Evolutionary conservation across 2,113 vertebrate genomes (phyloP).

Genomic region (Alaudala cheleensis): DNA sequence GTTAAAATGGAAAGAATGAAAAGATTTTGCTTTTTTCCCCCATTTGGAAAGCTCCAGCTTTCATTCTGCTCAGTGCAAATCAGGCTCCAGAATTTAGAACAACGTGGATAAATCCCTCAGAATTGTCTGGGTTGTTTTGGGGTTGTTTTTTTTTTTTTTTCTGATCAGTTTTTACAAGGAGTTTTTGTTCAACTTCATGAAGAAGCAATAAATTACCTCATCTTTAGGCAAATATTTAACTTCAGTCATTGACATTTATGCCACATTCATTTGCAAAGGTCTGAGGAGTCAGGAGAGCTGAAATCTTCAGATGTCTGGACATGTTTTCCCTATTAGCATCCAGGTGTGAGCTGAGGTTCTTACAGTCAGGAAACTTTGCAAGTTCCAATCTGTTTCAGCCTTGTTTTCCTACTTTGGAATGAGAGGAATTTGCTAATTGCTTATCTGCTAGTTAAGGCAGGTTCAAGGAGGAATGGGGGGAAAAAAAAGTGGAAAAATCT

Average conservation of each 20-base stretch:
- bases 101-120: neutral
- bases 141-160: neutral
- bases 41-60: constrained; percentile 34
- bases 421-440: constrained; percentile 54
- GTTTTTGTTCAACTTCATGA: neutral
- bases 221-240: neutral
- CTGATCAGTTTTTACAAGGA: neutral
- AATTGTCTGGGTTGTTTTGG: neutral
- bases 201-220: neutral
- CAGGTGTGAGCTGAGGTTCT: constrained; percentile 46
- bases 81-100: neutral
- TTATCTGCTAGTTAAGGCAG: constrained; percentile 56
- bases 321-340: constrained; percentile 40
- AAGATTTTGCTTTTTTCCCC: neutral
- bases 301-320: constrained; percentile 20
- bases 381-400: constrained; percentile 57
- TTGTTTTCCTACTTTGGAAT: constrained; percentile 51
- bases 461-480: neutral
- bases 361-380: constrained; percentile 43
- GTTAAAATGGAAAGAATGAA: constrained; percentile 56
- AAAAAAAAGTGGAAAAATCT: neutral
- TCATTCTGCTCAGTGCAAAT: neutral
- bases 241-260: neutral
- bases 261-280: neutral
- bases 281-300: neutral